Evolutionary conservation across 2,797 vertebrate genomes (phyloP).

Genomic region (Pterois miles): DNA sequence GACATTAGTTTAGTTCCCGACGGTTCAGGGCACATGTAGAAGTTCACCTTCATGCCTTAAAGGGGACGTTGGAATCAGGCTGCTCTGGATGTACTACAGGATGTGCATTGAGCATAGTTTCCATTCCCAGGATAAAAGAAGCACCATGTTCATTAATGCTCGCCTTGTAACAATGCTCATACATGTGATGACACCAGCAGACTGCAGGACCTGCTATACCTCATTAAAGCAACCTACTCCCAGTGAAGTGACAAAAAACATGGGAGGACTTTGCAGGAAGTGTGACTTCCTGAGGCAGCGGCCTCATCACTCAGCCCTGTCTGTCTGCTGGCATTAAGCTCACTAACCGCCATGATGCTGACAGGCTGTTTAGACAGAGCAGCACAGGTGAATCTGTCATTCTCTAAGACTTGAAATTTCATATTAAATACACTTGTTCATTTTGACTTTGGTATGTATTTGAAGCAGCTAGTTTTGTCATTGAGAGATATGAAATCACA

Average conservation of each 20-base stretch:
- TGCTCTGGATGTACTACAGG: no score
- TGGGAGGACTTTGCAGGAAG: conserved; percentile 18
- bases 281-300: conserved; percentile 39
- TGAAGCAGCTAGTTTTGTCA: not conserved
- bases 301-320: conserved; percentile 43
- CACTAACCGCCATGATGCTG: not conserved
- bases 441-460: not conserved
- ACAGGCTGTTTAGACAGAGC: conserved; percentile 17
- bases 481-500: not conserved
- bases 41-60: not conserved
- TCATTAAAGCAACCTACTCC: conserved; percentile 25
- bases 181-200: conserved; percentile 2
- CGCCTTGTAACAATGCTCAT: not conserved
- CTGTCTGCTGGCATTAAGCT: conserved; percentile 29
- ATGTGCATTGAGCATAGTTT: not conserved
- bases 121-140: no score
- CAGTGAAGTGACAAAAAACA: conserved; percentile 50
- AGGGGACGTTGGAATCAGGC: not conserved
- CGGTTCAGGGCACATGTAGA: not conserved
- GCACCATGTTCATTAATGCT: conserved; percentile 6
- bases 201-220: conserved; percentile 26
- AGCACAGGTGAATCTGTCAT: conserved; percentile 1
- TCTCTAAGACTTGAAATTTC: not conserved
- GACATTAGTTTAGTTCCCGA: not conserved
- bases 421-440: not conserved